Percentiles rank a stretch among this genome's conserved stretches.
phyloP scores from a whole-genome alignment of 2,888 invertebrate species.

The Chrysomela aeneicollis region DNA sequence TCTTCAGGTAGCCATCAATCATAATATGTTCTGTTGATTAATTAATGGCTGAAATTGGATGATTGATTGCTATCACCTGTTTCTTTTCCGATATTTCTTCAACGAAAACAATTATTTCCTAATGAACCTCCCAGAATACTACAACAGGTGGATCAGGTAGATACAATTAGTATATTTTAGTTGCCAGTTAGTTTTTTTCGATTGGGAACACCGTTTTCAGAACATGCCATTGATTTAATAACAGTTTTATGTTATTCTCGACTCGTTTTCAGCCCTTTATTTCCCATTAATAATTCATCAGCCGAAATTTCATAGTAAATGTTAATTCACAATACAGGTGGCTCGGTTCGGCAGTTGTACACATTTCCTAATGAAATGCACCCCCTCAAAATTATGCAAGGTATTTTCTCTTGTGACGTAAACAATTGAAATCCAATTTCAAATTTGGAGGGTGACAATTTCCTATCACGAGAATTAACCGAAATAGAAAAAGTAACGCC shows the following conservation, averaged over 20 bases:
- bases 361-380: background rate
- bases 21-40: background rate
- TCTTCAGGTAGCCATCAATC: background rate
- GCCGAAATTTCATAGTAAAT: conserved; percentile 8
- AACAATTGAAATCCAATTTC: no score
- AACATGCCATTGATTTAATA: background rate
- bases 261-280: background rate
- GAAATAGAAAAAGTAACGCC: background rate
- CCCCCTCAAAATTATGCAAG: background rate
- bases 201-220: no score
- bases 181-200: no score
- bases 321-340: conserved; percentile 17
- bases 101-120: background rate
- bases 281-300: conserved; percentile 5
- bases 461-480: no score
- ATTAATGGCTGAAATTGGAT: background rate
- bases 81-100: no score
- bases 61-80: background rate
- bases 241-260: background rate
- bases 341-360: conserved; percentile 8
- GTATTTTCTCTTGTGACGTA: no score
- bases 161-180: no score
- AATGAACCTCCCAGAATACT: background rate
- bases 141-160: background rate
- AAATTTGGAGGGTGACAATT: no score